phyloP scores from a whole-genome alignment of 2,888 invertebrate species.

The Archips xylosteana region DNA sequence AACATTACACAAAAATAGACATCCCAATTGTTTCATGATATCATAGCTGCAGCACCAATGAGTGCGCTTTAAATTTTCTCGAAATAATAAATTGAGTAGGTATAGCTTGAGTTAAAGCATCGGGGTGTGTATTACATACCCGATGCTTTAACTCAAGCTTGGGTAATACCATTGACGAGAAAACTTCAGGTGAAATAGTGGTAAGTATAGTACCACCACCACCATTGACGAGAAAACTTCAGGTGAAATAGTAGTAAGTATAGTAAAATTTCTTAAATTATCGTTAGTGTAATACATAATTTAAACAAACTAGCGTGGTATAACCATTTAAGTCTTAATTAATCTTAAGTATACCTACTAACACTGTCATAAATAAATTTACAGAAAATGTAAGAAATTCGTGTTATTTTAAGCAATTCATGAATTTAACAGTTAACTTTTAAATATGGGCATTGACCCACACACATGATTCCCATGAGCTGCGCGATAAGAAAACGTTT shows the following conservation, averaged over 20 bases:
- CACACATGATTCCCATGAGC: constrained; percentile 39
- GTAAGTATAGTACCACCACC: neutral
- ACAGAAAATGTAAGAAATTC: constrained; percentile 25
- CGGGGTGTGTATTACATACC: no score
- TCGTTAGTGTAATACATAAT: neutral
- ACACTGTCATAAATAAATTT: constrained; percentile 17
- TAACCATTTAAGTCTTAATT: constrained; percentile 27
- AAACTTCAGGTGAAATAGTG: no score
- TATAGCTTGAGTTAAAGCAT: no score
- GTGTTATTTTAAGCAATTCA: constrained; percentile 27
- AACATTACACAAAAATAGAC: no score
- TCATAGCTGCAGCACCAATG: no score
- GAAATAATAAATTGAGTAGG: no score
- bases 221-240: no score
- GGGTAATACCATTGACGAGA: no score
- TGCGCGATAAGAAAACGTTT: constrained; percentile 42
- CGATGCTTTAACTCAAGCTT: no score
- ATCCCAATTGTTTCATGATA: no score
- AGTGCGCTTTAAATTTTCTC: no score
- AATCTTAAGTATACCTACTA: constrained; percentile 5
- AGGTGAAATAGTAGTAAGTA: no score
- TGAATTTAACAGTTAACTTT: constrained; percentile 37
- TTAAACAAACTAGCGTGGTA: neutral
- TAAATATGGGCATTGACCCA: constrained; percentile 41
- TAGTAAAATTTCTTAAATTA: neutral